Evolutionary conservation across 2,113 vertebrate species (phyloP).

Genomic region (Aramus guarauna): DNA sequence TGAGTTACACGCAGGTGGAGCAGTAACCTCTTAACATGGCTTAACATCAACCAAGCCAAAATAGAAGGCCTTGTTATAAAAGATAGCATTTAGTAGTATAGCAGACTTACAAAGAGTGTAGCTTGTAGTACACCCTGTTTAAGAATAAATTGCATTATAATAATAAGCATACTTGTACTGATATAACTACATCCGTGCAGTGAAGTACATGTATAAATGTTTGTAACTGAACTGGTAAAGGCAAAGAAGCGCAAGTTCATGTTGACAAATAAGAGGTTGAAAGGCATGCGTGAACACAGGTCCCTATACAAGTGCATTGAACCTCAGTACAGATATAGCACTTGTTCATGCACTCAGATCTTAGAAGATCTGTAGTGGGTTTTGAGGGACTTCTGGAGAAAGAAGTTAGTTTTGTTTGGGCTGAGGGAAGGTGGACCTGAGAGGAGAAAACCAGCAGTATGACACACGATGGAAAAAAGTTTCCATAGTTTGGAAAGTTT

Average conservation of each 20-base stretch:
- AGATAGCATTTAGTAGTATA: neutral
- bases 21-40: neutral
- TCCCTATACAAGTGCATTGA: neutral
- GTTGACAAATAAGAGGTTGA: neutral
- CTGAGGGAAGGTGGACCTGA: neutral
- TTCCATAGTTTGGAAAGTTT: neutral
- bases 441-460: neutral
- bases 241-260: neutral
- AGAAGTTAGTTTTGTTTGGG: neutral
- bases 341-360: neutral
- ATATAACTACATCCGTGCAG: neutral
- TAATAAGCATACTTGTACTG: neutral
- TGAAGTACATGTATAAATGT: neutral
- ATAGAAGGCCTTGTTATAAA: neutral
- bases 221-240: neutral
- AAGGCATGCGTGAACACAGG: neutral
- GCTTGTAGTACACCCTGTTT: neutral
- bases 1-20: neutral
- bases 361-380: neutral
- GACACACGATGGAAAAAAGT: neutral
- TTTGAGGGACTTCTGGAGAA: neutral
- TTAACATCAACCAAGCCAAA: neutral
- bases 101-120: neutral
- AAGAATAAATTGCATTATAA: neutral
- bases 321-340: neutral